These are phyloP conservation scores for Kryptolebias ocellatus DNA, from an alignment of 2,797 vertebrate genomes.

Conservation along the genomic window DNA sequence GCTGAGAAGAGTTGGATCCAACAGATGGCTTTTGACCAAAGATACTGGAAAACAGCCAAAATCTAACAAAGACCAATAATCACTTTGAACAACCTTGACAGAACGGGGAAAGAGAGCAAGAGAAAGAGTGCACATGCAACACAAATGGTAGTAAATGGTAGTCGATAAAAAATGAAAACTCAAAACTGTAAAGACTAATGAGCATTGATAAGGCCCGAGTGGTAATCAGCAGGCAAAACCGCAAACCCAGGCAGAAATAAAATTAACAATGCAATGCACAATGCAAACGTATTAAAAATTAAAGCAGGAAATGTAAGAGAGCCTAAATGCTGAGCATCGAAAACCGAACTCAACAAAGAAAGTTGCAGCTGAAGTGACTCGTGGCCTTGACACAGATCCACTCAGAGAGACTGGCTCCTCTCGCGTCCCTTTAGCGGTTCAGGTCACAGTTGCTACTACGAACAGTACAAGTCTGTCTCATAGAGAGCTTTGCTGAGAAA, in stretches of 20 bases:
- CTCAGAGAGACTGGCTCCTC: background rate
- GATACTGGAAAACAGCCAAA: background rate
- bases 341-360: background rate
- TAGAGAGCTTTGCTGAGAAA: background rate
- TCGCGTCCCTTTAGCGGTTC: background rate
- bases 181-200: too few species aligned
- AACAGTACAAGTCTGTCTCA: background rate
- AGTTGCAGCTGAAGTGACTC: background rate
- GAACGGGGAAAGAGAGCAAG: background rate
- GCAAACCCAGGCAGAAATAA: too few species aligned
- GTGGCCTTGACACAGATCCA: background rate
- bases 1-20: background rate
- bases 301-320: too few species aligned
- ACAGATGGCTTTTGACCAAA: background rate
- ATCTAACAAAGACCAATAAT: background rate
- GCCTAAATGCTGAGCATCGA: background rate
- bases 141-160: background rate
- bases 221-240: too few species aligned
- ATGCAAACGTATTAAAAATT: too few species aligned
- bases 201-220: too few species aligned
- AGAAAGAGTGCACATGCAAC: too few species aligned
- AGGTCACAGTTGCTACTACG: background rate
- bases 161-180: background rate
- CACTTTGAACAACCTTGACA: background rate
- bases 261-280: too few species aligned